phyloP scores from a whole-genome alignment of 2,113 vertebrate species.

The Dromiciops gliroides region DNA sequence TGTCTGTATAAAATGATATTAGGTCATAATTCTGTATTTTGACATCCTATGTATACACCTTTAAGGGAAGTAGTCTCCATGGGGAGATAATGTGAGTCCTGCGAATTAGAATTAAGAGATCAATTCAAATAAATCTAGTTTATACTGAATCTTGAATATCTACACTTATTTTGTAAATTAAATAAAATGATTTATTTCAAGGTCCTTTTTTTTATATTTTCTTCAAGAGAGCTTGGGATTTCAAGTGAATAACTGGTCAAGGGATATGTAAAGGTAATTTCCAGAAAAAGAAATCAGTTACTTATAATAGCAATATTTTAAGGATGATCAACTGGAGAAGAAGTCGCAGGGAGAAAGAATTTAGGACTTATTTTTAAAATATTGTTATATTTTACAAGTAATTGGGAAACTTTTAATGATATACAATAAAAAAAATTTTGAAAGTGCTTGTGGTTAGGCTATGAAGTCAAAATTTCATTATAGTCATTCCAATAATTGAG shows the following conservation, averaged over 20 bases:
- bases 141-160: background rate
- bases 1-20: no score
- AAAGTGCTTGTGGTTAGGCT: background rate
- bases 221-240: background rate
- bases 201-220: background rate
- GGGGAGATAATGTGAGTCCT: no score
- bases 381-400: background rate
- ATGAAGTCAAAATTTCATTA: background rate
- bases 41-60: no score
- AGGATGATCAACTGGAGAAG: no score
- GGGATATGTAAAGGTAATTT: no score
- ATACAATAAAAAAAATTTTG: background rate
- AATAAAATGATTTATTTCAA: background rate
- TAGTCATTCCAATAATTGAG: background rate
- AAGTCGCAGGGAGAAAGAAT: background rate
- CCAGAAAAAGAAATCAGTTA: background rate
- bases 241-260: no score
- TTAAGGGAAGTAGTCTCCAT: no score
- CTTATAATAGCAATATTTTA: no score
- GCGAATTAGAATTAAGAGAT: no score
- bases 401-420: background rate
- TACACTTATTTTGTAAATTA: background rate
- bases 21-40: no score
- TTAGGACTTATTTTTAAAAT: background rate
- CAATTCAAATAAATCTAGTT: background rate